Base-by-base conservation (phyloP, 2,888 invertebrate genomes). In the Dorcus hopei region DNA sequence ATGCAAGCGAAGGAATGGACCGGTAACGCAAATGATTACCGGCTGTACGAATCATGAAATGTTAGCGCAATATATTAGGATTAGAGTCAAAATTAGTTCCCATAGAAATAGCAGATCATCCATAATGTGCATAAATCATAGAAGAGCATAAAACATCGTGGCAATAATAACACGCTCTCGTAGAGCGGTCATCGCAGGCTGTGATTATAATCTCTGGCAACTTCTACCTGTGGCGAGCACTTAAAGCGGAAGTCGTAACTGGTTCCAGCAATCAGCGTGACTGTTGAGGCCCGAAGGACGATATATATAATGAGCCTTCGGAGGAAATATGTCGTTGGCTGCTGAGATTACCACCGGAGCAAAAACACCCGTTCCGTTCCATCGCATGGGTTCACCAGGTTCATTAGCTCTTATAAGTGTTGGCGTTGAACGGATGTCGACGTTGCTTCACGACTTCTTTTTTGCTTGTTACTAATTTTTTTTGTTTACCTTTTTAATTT, bases 221-320 rank as follows among this genome's bases (percentile, higher is more conserved):
- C 58, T 60, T 61, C 56, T 63, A 61, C 62, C 65, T 63, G 65
- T 56, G 60, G 56, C 50, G 41, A 42, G 54, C 50, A 54, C 57
- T 56, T 51, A 61, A 62, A 74, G 74, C 74, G 75, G 74, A 75
- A 76, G 73, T 72, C 71, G 67, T 73, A 76, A 76, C 74, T 74
- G 74, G 74, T 75, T 73, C 71, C 70, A 71, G 76, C 72, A 74
- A 77, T 77, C 75, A 76, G 71, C 74, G 75, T 75, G 76, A 73
- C 75, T 75, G 74, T 73, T 74, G 73, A 74, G 71, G 75, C 75
- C 74, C 74, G 75, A 76, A 76, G 75, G 75, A 75, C 74, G 73
- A 56, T 56, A 72, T 70, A 72, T 73, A 73, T 74, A 74, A 75
- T 73, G 72, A 72, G 71, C 69, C 69, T 73, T 69, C 69, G 67